Percentiles rank a stretch among this genome's conserved stretches.
These are phyloP conservation scores for Drosophila formosana DNA, from an alignment of 2,888 invertebrate genomes.

Conservation along the genomic window DNA sequence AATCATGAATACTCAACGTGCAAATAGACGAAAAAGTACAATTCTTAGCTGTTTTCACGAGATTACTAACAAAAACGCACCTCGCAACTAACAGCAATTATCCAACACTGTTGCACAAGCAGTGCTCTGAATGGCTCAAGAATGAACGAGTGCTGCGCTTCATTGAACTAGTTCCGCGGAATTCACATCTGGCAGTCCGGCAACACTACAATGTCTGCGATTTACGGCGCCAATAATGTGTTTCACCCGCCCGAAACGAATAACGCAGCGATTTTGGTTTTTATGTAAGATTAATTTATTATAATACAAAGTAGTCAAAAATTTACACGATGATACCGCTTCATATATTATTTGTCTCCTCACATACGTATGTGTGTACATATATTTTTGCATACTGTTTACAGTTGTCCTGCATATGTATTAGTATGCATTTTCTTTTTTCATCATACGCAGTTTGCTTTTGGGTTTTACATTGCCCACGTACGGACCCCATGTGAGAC, in stretches of 20 bases:
- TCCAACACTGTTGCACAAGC: slow-evolving; percentile 25
- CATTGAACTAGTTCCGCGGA: slow-evolving; percentile 12
- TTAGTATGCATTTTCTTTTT: slow-evolving; percentile 1
- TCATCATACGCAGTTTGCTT: background rate
- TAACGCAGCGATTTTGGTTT: background rate
- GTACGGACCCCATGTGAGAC: slow-evolving; percentile 88
- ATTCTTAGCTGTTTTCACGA: slow-evolving; percentile 46
- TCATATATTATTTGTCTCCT: too few species aligned
- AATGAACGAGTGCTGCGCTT: slow-evolving; percentile 4
- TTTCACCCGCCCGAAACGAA: background rate
- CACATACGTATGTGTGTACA: background rate
- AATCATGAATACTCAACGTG: slow-evolving; percentile 23
- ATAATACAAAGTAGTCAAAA: background rate
- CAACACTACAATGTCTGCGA: slow-evolving; percentile 15
- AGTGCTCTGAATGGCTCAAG: slow-evolving; percentile 11
- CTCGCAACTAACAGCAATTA: slow-evolving; percentile 43
- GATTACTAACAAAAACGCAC: slow-evolving; percentile 56
- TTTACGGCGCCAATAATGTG: slow-evolving; percentile 25
- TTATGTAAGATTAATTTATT: background rate
- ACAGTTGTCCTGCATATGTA: slow-evolving; percentile 9
- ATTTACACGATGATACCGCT: background rate
- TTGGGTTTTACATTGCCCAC: background rate
- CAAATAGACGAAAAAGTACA: slow-evolving; percentile 25
- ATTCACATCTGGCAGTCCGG: slow-evolving; percentile 7
- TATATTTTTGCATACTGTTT: slow-evolving; percentile 2